Evolutionary conservation across 35 echinoderm and acorn worm species (phyloP).

Genomic region (Nesometra sesokonis): DNA sequence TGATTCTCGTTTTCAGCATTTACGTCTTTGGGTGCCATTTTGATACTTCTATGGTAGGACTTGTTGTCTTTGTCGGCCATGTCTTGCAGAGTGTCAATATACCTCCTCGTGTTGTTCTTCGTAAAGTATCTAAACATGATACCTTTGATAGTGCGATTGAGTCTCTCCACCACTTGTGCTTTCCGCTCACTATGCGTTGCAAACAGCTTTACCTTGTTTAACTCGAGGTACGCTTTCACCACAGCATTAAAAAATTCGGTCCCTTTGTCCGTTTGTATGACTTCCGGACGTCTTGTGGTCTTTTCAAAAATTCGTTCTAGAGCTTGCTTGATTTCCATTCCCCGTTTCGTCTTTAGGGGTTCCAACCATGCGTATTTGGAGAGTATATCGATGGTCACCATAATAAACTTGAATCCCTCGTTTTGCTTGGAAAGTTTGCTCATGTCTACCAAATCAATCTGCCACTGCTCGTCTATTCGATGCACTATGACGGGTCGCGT

Average conservation of each 20-base stretch:
- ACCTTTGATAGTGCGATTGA: constrained; percentile 13
- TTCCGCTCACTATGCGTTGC: constrained; percentile 1
- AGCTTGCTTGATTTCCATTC: constrained; percentile 2
- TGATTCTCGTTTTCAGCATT: not conserved
- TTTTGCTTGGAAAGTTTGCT: not conserved
- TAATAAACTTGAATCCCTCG: too few species aligned
- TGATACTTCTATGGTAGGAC: constrained; percentile 11
- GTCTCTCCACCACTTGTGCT: constrained; percentile 6
- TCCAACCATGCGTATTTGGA: constrained; percentile 47
- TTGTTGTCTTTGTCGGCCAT: constrained; percentile 10
- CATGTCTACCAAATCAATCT: too few species aligned
- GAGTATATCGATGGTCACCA: constrained; percentile 17
- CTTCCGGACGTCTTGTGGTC: constrained; percentile 4
- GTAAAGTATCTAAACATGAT: constrained; percentile 32
- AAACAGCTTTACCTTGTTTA: constrained; percentile 3
- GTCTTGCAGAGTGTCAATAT: constrained; percentile 6
- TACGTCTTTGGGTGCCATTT: constrained; percentile 24
- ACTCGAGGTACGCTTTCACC: constrained; percentile 6
- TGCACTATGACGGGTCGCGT: constrained; percentile 20
- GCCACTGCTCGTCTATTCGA: constrained; percentile 31
- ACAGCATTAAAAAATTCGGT: constrained; percentile 11
- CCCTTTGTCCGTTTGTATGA: constrained; percentile 24
- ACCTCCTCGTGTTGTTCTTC: not conserved
- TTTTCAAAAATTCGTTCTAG: constrained; percentile 3
- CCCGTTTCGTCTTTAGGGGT: constrained; percentile 21